Evolutionary conservation across 2,888 invertebrate species (phyloP).

Genomic region (Hymenopus coronatus): DNA sequence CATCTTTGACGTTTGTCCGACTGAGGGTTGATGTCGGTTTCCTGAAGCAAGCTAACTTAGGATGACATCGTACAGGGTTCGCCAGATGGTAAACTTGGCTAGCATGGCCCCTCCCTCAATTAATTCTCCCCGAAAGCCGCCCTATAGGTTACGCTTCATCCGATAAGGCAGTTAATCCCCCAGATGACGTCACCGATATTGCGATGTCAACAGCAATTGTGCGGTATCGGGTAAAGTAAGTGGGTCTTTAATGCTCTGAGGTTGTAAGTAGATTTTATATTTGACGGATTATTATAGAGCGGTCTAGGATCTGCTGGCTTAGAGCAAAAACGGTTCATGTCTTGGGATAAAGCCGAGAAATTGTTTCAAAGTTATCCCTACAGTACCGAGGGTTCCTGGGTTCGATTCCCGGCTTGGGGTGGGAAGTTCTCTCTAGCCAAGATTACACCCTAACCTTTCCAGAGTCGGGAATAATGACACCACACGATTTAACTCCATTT

Average conservation of each 20-base stretch:
- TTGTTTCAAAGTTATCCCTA: too few species aligned
- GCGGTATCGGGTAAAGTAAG: background rate
- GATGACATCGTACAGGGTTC: background rate
- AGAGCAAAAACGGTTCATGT: background rate
- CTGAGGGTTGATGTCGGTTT: background rate
- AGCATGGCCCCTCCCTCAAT: background rate
- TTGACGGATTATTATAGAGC: background rate
- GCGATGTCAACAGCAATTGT: background rate
- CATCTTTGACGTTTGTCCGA: background rate
- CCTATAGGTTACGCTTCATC: background rate
- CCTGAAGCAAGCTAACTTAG: background rate
- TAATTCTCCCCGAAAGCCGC: background rate
- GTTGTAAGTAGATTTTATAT: constrained; percentile 14
- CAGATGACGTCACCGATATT: constrained; percentile 10
- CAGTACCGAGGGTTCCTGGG: too few species aligned
- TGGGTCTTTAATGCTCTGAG: constrained; percentile 14
- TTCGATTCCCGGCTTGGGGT: too few species aligned
- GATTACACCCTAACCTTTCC: too few species aligned
- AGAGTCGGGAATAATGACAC: too few species aligned
- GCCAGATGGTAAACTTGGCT: background rate
- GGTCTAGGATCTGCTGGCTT: background rate
- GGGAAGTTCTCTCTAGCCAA: too few species aligned
- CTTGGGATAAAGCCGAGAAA: too few species aligned
- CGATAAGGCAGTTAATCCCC: background rate
- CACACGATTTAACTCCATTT: too few species aligned